Base-by-base conservation (phyloP, 2,888 invertebrate species). In the Caenorhabditis sp. region DNA sequence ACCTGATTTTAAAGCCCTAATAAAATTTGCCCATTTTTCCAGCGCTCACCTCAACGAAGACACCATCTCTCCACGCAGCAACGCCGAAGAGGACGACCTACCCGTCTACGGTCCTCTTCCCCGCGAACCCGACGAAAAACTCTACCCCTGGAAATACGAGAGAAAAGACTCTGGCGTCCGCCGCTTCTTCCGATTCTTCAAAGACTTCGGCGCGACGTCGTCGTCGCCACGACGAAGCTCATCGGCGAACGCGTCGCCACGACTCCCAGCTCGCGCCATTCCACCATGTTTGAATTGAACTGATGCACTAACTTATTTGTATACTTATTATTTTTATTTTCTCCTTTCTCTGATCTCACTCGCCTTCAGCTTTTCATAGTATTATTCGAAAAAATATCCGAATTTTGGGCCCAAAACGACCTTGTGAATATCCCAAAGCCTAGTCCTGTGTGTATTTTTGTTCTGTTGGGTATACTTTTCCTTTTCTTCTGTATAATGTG, bases 61-160 rank as follows among this genome's bases (percentile, higher is more conserved):
- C 12, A 12, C 43, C 5, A 49, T 8, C 23, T 52, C 52, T 8
- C 52, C 52, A 21, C 23, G 50, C 20, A 62, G 36, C 14, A 36
- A 8, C 5, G 53, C 36, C 26, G 72, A 72, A 0, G 88, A 87
- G 17, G 93, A 93, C 77, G 95, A 95, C 86, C 92, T 93, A 17
- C 94, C 95, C 1, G 97, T 97, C 0, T 95, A 97, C 89, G 97
- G 97, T 3, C 97, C 97, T 0, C 91, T 97, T 84, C 97, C 97
- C 27, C 93, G 93, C 63, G 97, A 97, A 89, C 97, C 97, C 0
- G 95, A 95, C 86, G 97, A 97, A 90, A 97, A 97, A 69, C 78
- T 90, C n/a, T 84, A 88, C 78, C 95, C 95, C 0, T 95, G 95
- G 93, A 94, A 94, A 89, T 88, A 83, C 64, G 79, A 86, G 60